Percentiles rank a stretch among this genome's conserved stretches.
Evolutionary conservation across 2,113 vertebrate genomes (phyloP).

Genomic region (Dromiciops gliroides): DNA sequence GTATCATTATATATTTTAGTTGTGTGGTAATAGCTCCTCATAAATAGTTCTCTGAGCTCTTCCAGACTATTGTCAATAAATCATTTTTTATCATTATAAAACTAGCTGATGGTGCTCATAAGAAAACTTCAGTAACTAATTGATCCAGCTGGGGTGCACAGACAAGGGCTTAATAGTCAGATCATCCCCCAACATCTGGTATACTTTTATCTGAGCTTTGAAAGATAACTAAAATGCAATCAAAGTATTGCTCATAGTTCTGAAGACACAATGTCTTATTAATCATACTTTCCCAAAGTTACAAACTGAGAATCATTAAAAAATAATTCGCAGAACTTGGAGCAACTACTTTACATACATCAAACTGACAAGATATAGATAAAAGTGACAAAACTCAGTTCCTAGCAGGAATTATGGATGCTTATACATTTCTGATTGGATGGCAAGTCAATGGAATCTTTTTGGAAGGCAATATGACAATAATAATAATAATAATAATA

Average conservation of each 20-base stretch:
- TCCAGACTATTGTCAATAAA: neutral
- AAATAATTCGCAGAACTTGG: neutral
- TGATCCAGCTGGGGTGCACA: neutral
- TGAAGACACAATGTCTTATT: slow-evolving; percentile 27
- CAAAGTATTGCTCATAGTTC: slow-evolving; percentile 45
- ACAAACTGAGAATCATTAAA: slow-evolving; percentile 19
- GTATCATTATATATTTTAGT: neutral
- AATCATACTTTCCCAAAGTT: slow-evolving; percentile 34
- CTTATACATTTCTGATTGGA: neutral
- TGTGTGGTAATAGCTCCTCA: neutral
- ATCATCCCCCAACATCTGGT: slow-evolving; percentile 9
- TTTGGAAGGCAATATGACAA: neutral
- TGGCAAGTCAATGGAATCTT: neutral
- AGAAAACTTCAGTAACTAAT: slow-evolving; percentile 23
- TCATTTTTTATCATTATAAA: neutral
- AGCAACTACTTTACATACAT: neutral
- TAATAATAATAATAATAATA: neutral
- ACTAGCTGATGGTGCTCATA: neutral
- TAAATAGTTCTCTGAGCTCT: neutral
- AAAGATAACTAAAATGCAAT: neutral
- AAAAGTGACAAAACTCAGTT: neutral
- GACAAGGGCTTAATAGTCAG: slow-evolving; percentile 14
- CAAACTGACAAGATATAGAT: neutral
- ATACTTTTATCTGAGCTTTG: slow-evolving; percentile 18
- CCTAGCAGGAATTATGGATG: neutral